phyloP scores from a whole-genome alignment of 2,888 invertebrate species.

The Erpobdella octoculata region DNA sequence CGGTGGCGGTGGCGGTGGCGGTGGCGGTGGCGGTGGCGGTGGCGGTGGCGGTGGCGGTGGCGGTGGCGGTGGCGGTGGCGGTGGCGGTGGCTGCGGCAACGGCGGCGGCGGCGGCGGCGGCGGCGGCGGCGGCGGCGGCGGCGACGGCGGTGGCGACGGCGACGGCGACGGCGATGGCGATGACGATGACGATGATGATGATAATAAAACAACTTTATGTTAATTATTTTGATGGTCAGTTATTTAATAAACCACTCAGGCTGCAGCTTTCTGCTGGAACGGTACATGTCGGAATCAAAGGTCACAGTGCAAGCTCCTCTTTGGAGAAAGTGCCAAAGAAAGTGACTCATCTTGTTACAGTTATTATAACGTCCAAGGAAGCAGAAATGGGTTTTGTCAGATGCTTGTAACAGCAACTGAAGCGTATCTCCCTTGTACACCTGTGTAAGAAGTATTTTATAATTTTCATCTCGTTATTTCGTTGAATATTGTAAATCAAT shows the following conservation, averaged over 20 bases:
- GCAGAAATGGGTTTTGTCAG: background rate
- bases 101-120: background rate
- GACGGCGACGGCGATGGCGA: background rate
- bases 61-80: background rate
- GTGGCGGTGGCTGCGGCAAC: no score
- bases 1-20: background rate
- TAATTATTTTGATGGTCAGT: no score
- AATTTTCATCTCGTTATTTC: no score
- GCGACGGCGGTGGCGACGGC: background rate
- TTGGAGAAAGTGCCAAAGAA: background rate
- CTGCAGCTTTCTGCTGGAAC: background rate
- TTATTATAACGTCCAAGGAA: background rate
- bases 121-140: background rate
- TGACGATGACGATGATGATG: no score
- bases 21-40: background rate
- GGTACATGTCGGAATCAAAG: constrained; percentile 3
- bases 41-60: background rate
- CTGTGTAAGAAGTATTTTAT: background rate
- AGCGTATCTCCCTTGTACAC: background rate
- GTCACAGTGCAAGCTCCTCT: constrained; percentile 15
- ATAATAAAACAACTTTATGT: no score
- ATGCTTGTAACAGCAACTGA: background rate
- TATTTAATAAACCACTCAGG: background rate
- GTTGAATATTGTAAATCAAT: background rate
- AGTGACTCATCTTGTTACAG: background rate